These are phyloP conservation scores for Spisula subtruncata DNA, from an alignment of 2,888 invertebrate genomes.

Conservation along the genomic window DNA sequence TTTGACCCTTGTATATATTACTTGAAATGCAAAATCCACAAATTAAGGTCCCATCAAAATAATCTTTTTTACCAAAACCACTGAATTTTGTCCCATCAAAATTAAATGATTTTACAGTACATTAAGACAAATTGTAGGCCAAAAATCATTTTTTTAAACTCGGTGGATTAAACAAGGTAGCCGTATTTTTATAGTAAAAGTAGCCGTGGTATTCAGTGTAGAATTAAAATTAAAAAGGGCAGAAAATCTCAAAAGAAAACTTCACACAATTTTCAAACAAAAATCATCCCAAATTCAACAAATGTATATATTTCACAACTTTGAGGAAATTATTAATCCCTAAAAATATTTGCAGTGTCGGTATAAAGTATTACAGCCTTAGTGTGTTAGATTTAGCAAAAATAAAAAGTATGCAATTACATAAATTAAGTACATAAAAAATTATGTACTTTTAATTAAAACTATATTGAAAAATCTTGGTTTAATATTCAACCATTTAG, in stretches of 20 bases:
- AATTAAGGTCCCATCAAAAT: no score
- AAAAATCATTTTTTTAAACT: neutral
- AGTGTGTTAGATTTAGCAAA: no score
- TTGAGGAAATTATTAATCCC: neutral
- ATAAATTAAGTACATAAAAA: no score
- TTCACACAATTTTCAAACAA: neutral
- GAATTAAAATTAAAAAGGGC: constrained; percentile 1
- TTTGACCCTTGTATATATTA: no score
- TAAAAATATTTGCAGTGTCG: neutral
- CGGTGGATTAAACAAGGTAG: neutral
- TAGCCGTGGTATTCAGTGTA: neutral
- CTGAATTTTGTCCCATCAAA: no score
- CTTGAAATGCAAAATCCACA: no score
- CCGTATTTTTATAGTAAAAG: neutral
- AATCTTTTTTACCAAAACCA: no score
- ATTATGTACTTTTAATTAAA: no score
- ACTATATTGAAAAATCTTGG: no score
- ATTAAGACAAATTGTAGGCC: neutral
- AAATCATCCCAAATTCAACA: neutral
- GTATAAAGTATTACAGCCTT: neutral
- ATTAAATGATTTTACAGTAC: no score
- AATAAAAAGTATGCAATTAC: no score
- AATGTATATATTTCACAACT: neutral
- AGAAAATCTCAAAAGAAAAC: neutral
- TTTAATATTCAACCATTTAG: no score